phyloP scores from a whole-genome alignment of 1,140 invertebrate species.

The Lutraria rhynchaena region DNA sequence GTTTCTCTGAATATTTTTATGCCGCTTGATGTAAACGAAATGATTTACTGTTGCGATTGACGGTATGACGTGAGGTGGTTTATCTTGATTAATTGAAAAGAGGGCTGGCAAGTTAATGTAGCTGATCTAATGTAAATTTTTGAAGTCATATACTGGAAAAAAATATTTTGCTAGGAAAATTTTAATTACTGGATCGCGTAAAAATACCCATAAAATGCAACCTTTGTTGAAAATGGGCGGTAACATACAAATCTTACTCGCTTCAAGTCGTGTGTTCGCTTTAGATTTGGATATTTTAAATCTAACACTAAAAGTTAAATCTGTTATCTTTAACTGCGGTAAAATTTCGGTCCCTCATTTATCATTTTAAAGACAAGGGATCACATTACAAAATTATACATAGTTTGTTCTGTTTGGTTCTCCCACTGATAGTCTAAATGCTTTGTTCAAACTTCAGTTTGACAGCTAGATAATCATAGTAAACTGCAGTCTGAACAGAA shows the following conservation, averaged over 20 bases:
- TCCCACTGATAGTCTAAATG: constrained; percentile 36
- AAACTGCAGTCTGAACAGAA: constrained; percentile 54
- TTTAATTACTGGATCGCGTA: constrained; percentile 30
- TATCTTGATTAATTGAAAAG: constrained; percentile 33
- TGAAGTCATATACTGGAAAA: constrained; percentile 17
- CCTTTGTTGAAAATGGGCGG: constrained; percentile 36
- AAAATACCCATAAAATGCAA: constrained; percentile 45
- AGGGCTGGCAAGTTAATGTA: constrained; percentile 44
- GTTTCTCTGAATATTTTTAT: too few relatives aligned
- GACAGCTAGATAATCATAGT: constrained; percentile 47
- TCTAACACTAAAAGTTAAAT: constrained; percentile 36
- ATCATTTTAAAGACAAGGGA: constrained; percentile 52
- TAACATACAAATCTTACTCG: background rate
- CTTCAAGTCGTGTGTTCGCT: constrained; percentile 6
- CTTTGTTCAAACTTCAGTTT: constrained; percentile 28
- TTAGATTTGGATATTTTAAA: constrained; percentile 39
- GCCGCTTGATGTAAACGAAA: too few relatives aligned
- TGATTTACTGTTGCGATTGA: too few relatives aligned
- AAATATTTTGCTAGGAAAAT: constrained; percentile 37
- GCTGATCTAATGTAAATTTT: constrained; percentile 37
- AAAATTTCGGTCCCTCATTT: constrained; percentile 42
- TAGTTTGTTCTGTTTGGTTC: constrained; percentile 53
- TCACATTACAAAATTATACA: constrained; percentile 45
- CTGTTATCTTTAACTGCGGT: constrained; percentile 38
- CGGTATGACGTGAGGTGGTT: too few relatives aligned